These are phyloP conservation scores for Tetrao urogallus DNA, from an alignment of 2,113 vertebrate genomes.

Conservation along the genomic window DNA sequence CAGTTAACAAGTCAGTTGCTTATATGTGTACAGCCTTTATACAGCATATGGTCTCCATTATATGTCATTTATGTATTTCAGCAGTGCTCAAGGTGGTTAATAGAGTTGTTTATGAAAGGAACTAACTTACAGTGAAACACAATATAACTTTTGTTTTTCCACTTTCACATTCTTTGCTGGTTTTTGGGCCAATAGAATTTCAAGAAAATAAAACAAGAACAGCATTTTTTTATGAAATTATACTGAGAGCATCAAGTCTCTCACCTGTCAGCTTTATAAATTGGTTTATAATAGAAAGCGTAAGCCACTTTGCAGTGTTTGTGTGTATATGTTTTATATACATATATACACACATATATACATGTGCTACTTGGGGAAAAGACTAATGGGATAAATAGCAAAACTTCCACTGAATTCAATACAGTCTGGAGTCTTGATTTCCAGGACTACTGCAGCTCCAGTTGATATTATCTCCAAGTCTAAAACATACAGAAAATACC, in stretches of 20 bases:
- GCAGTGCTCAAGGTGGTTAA: background rate
- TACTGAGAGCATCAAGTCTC: rapidly evolving
- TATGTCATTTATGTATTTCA: background rate
- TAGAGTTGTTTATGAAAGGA: background rate
- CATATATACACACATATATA: no score
- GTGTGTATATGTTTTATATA: background rate
- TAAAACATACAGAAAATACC: background rate
- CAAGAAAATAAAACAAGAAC: background rate
- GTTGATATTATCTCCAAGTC: background rate
- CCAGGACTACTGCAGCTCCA: background rate
- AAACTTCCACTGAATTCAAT: background rate
- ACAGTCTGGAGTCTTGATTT: background rate
- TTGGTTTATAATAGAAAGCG: background rate
- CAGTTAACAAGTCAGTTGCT: slow-evolving; percentile 9
- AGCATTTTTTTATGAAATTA: background rate
- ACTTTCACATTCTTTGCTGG: background rate
- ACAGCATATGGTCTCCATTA: background rate
- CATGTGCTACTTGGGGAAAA: background rate
- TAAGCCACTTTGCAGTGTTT: background rate
- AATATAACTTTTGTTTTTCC: background rate
- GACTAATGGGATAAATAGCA: background rate
- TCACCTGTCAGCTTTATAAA: background rate
- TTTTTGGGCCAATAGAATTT: background rate
- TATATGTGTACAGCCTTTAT: background rate
- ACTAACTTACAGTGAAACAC: background rate